A percentile compares a stretch with the other conserved stretches of the same genome.
Conservation (phyloP, 2,888 invertebrate species). For the Aporophyla lueneburgensis region DNA sequence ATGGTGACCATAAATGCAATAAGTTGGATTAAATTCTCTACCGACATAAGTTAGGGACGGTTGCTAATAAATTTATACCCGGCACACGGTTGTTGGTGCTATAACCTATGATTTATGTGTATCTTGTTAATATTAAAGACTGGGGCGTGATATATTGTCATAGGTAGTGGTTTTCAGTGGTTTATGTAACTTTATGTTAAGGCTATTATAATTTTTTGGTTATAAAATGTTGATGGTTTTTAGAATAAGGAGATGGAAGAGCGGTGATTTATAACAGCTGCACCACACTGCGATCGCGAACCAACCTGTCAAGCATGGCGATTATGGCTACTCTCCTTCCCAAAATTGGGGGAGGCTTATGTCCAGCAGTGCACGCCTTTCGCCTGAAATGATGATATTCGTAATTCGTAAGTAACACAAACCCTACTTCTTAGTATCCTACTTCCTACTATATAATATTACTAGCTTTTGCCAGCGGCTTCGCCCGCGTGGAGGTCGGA, state of each 20-base stretch:
- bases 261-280: background rate
- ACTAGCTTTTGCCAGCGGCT: no score
- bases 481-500: no score
- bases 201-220: background rate
- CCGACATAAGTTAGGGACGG: conserved; percentile 68
- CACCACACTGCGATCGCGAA: no score
- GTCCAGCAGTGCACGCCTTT: no score
- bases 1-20: conserved; percentile 71
- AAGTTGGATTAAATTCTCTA: conserved; percentile 75
- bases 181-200: background rate
- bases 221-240: background rate
- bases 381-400: no score
- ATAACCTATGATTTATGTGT: conserved; percentile 68
- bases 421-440: no score
- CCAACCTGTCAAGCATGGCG: no score
- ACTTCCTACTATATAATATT: no score
- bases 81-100: conserved; percentile 63
- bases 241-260: background rate
- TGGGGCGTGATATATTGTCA: conserved; percentile 57
- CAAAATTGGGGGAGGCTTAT: no score
- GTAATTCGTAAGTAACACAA: no score
- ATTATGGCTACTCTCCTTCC: no score
- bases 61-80: conserved; percentile 72
- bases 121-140: conserved; percentile 67
- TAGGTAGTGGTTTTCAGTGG: conserved; percentile 18